A percentile compares a stretch with the other conserved stretches of the same genome.
These are phyloP conservation scores for Poecilia gillii DNA, from an alignment of 2,797 vertebrate genomes.

Conservation along the genomic window DNA sequence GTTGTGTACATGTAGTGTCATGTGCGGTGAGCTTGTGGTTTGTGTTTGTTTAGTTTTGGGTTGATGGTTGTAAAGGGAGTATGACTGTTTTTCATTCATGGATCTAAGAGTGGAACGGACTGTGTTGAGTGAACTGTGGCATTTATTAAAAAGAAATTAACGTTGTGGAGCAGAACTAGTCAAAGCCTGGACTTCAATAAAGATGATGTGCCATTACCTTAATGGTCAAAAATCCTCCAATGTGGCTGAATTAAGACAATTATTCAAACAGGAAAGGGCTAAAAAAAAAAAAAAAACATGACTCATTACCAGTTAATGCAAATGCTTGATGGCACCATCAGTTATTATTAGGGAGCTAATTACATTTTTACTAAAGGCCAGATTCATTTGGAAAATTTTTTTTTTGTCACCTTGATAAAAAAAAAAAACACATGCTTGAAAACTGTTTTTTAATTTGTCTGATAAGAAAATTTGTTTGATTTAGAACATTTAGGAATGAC, in stretches of 20 bases:
- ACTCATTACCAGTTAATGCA: not conserved
- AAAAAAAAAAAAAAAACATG: not conserved
- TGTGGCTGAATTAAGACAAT: not conserved
- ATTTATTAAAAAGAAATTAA: not conserved
- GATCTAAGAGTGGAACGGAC: not conserved
- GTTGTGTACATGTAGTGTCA: not conserved
- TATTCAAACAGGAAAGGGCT: not conserved
- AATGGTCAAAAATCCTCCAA: not conserved
- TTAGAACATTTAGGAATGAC: not conserved
- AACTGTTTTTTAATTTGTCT: not conserved
- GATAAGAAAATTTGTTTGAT: not conserved
- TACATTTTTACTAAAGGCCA: not conserved
- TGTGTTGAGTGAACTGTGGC: not conserved
- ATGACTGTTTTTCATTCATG: constrained; percentile 47
- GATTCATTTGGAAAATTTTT: not conserved
- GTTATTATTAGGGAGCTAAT: not conserved
- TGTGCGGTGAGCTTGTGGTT: not conserved
- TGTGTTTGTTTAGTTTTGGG: constrained; percentile 63
- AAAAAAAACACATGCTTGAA: not conserved
- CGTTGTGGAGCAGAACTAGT: not conserved
- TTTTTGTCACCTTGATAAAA: not conserved
- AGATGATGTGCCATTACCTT: not conserved
- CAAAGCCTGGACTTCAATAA: not conserved
- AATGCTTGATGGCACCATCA: not conserved
- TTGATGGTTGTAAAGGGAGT: constrained; percentile 45